A percentile compares a stretch with the other conserved stretches of the same genome.
phyloP scores from a whole-genome alignment of 2,797 vertebrate genomes.

The Enteromius viviparus region DNA sequence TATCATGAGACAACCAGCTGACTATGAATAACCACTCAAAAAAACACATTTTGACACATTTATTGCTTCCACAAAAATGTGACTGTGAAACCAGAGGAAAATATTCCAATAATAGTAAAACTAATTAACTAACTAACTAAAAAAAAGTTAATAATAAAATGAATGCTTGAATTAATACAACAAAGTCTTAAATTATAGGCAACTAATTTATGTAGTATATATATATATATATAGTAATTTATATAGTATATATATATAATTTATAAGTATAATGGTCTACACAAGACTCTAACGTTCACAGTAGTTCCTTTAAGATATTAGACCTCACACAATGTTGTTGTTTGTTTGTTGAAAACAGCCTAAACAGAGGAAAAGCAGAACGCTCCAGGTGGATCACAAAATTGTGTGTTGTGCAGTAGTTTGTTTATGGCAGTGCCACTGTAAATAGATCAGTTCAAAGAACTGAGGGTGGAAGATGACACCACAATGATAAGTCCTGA shows the following conservation, averaged over 20 bases:
- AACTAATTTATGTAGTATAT: not conserved
- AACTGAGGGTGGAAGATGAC: slow-evolving; percentile 17
- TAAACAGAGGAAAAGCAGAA: slow-evolving; percentile 3
- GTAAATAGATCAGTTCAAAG: slow-evolving; percentile 17
- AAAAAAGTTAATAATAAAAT: not conserved
- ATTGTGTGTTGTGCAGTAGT: slow-evolving; percentile 8
- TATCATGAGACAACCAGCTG: slow-evolving; percentile 50
- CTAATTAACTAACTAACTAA: not conserved
- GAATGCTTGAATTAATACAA: not conserved
- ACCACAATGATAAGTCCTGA: slow-evolving; percentile 28
- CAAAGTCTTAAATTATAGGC: not conserved
- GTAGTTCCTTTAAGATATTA: not conserved
- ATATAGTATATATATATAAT: no score
- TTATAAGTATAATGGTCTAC: not conserved
- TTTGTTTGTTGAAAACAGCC: not conserved
- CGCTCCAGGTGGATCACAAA: slow-evolving; percentile 1
- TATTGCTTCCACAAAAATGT: not conserved
- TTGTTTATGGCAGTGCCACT: slow-evolving; percentile 16
- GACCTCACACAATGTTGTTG: not conserved
- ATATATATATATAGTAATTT: no score
- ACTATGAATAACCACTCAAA: slow-evolving; percentile 18
- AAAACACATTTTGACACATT: not conserved
- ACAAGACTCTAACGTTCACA: no score
- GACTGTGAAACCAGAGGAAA: not conserved
- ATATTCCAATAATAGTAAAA: not conserved